Percentiles rank a stretch among this genome's conserved stretches.
phyloP scores from a whole-genome alignment of 30 jellyfish, hydroid and myxozoan species.

The Hydra vulgaris region DNA sequence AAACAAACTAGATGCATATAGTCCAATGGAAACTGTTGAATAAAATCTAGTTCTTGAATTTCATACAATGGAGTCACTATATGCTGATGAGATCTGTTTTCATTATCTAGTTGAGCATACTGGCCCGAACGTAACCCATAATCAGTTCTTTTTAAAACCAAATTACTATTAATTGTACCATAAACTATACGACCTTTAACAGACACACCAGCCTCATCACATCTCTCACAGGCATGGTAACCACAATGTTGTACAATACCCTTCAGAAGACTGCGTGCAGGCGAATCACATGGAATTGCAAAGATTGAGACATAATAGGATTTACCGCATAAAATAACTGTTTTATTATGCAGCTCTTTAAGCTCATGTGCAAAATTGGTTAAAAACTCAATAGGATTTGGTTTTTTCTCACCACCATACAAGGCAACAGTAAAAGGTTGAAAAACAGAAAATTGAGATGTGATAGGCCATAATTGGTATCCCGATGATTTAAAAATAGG shows the following conservation, averaged over 20 bases:
- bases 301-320: not conserved
- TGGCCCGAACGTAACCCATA: not conserved
- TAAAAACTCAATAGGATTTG: constrained; percentile 7
- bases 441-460: constrained; percentile 4
- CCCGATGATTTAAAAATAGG: constrained; percentile 19
- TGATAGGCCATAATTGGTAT: constrained; percentile 21
- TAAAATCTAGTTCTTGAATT: not conserved
- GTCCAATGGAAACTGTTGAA: not conserved
- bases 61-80: not conserved
- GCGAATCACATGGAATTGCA: not conserved
- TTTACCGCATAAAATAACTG: constrained; percentile 4
- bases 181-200: not conserved
- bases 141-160: not conserved
- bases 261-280: not conserved
- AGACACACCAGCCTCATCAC: not conserved
- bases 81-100: not conserved
- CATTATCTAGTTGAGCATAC: not conserved
- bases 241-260: not conserved
- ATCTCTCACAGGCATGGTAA: not conserved
- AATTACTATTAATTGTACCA: not conserved
- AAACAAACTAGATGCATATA: constrained; percentile 17
- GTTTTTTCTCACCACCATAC: constrained; percentile 27
- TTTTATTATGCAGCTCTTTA: not conserved
- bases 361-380: constrained; percentile 4
- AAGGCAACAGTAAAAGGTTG: constrained; percentile 26